Evolutionary conservation across 2,888 invertebrate genomes (phyloP), one percentile per base, ranked within the genome.

Genomic region (Athrips mouffetella): DNA sequence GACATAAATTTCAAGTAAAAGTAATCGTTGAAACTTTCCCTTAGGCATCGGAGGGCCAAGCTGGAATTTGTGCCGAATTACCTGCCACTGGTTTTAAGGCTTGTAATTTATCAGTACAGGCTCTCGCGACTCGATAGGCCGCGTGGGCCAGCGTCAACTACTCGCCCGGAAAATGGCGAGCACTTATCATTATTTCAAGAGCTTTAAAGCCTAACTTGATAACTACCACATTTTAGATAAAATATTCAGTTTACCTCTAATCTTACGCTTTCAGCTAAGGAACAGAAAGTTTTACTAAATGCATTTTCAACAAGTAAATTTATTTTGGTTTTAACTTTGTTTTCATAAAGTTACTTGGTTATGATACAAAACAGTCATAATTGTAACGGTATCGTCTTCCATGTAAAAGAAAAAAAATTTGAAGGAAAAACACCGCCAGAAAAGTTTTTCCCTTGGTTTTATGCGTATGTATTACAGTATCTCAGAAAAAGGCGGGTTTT

Each of bases 11-110:
- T 77, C 77, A 72, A 78, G 77, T 76, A 76, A 80, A 82, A 82
- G 84, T 85, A 85, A 86, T 85, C 83, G 85, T 78, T 80, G 78
- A 80, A 86, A 84, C 76, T 86, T 86, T 80, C 69, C 72, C 72
- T 44, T 39, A 47, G 50, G 73, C 69, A 76, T 72, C 71, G 73
- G 67, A 70, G 67, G 71, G 73, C 70, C 70, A 75, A 66, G 63
- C 68, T 69, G 77, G 76, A 85, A 84, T 83, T 85, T 80, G 76
- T 77, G 76, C 78, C 75, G 80, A 84, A 90, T 90, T 90, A 90
- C 90, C 90, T 90, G 90, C 90, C 90, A 90, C 85, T 80, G 86
- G 84, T 87, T 88, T 84, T 87, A 89, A 90, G 88, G 85, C 87
- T 80, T 80, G 89, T 89, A 90, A 91, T 91, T 90, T 91, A 90